Base-by-base conservation (phyloP, 2,888 invertebrate genomes). In the Byasa hedistus region DNA sequence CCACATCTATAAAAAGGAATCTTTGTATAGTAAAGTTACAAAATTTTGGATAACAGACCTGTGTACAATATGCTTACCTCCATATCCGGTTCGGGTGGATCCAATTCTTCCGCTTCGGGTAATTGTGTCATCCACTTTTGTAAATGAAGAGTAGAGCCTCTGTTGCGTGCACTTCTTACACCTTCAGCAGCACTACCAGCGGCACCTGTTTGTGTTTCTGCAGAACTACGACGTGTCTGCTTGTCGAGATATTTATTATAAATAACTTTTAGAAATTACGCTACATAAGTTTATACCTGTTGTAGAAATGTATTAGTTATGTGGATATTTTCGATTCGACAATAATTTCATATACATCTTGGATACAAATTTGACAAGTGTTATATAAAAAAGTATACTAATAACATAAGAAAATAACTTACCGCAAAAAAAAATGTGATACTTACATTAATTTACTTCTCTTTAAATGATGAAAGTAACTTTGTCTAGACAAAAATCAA, bases 121-220 rank as follows among this genome's bases (percentile, higher is more conserved):
- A 96, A 93, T 5, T 95, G 95, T 68, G 95, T 95, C 95, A 96
- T 96, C 96, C 96, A 96, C 76, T 95, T 94, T 71, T 96, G 95
- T 71, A 96, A 87, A 75, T 96, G 96, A 60, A 95, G 82, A 0
- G 95, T 95, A 65, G 95, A 95, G 21, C 95, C 95, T 80, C 94
- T 94, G 75, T 94, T 94, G 60, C 93, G 93, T 0, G 81, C 82
- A 72, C 93, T 93, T 57, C 87, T 79, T 1, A 85, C 85, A 10
- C 85, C 87, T 69, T 88, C 89, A 5, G 83, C 83, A 1, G 82
- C 84, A 75, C 89, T 89, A 0, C 89, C 89, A 2, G 79, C 86
- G 21, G 77, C 87, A 0, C 89, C 87, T 2, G 90, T 90, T 64
- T 90, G 91, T 0, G 91, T 91, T 77, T 91, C 91, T 19, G 84